phyloP scores from a whole-genome alignment of 2,888 invertebrate genomes.

The Aphodius sticticus region DNA sequence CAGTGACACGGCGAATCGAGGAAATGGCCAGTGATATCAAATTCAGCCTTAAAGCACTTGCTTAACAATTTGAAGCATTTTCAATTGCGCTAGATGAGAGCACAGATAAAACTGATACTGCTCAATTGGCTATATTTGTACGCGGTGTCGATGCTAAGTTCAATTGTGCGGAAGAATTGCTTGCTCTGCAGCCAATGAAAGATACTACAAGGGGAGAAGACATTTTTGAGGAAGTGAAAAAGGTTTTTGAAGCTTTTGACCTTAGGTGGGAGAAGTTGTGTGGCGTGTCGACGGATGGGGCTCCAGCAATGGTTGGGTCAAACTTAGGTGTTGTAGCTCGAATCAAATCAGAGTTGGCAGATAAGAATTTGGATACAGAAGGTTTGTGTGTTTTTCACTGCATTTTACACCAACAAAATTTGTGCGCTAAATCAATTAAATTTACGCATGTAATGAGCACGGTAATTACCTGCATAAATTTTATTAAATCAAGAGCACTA shows the following conservation, averaged over 20 bases:
- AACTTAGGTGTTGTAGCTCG: too few species aligned
- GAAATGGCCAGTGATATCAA: too few species aligned
- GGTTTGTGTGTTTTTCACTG: conserved; percentile 49
- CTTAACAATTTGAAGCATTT: too few species aligned
- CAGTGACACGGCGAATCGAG: too few species aligned
- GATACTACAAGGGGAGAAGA: conserved; percentile 8
- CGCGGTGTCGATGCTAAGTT: background rate
- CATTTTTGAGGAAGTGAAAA: conserved; percentile 16
- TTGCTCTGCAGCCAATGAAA: conserved; percentile 15
- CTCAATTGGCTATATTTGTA: background rate
- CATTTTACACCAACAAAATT: background rate
- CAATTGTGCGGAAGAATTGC: conserved; percentile 15
- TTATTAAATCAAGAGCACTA: too few species aligned
- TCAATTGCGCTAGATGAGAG: background rate
- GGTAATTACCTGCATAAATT: too few species aligned
- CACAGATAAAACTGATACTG: background rate
- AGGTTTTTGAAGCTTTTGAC: background rate
- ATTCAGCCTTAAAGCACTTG: too few species aligned
- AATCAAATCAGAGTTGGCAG: conserved; percentile 32
- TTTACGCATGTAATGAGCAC: too few species aligned
- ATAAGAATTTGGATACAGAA: conserved; percentile 58
- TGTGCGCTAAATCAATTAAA: too few species aligned
- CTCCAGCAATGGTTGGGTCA: conserved; percentile 15
- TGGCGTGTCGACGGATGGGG: conserved; percentile 8
- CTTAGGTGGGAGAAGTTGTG: conserved; percentile 8